Conservation (phyloP, 2,888 invertebrate genomes). For the Theodoxus fluviatilis region DNA sequence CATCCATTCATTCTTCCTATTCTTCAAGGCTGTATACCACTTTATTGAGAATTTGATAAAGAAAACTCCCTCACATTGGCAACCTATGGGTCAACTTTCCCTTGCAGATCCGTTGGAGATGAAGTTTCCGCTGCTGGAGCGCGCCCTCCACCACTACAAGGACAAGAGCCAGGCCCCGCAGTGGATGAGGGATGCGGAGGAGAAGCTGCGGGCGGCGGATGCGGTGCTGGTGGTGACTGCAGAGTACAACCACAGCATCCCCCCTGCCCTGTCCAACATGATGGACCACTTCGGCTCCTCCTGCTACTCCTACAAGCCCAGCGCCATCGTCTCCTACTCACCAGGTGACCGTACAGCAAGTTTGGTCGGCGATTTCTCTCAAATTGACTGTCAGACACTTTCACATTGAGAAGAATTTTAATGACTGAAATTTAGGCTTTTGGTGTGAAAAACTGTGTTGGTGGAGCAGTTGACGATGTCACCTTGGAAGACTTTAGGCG, state of each 20-base stretch:
- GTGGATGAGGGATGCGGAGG: constrained; percentile 39
- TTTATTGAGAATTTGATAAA: too few relatives aligned
- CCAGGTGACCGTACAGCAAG: constrained; percentile 45
- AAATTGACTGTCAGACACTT: not conserved
- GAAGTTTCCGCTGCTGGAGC: constrained; percentile 53
- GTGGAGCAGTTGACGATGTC: too few relatives aligned
- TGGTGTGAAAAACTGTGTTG: too few relatives aligned
- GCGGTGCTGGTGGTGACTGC: constrained; percentile 65
- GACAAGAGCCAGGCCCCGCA: constrained; percentile 39
- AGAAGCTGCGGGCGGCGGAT: constrained; percentile 57
- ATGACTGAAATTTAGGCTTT: not conserved
- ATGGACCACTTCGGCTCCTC: constrained; percentile 66
- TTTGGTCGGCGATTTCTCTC: too few relatives aligned
- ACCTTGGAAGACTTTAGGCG: too few relatives aligned
- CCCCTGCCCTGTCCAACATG: constrained; percentile 67
- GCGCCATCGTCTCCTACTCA: constrained; percentile 58
- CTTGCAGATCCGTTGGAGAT: constrained; percentile 63
- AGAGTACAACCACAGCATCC: constrained; percentile 65
- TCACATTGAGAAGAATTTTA: not conserved
- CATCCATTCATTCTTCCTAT: too few relatives aligned
- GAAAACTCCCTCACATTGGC: too few relatives aligned
- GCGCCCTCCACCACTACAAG: constrained; percentile 47
- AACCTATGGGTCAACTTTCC: not conserved
- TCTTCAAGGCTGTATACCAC: too few relatives aligned
- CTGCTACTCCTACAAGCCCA: constrained; percentile 61